Evolutionary conservation across 1,140 invertebrate species (phyloP), one percentile per base, ranked within the genome.

Genomic region (Zaprionus africanus): DNA sequence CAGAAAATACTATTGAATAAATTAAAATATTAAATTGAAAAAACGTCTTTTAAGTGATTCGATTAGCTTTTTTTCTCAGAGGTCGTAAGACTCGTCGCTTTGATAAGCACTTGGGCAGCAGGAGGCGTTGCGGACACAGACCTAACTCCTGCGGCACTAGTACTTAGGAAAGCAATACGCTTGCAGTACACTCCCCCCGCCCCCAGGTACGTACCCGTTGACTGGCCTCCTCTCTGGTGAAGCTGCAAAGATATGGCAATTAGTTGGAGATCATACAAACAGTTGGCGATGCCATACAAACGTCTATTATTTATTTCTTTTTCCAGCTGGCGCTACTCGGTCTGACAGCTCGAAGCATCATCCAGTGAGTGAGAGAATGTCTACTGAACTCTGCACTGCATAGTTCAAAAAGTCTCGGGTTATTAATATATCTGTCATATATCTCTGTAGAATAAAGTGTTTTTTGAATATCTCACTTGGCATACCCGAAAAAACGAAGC

Each of bases 61-160:
- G 22, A 28, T 34, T 66, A 17, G 41, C 6, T 31, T 11, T 31
- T 31, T n/a, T 17, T 43, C n/a, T 15, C 36, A 15, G 36, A 4
- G 24, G 82, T 58, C 81, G 91, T 34, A 38, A 72, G 80, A 76
- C 73, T 74, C 68, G 82, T 80, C 92, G 82, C 92, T 91, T 92
- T 92, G 81, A 92, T 92, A 93, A 93, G 92, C 92, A 93, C 92
- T 93, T 92, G 90, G 85, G 92, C 92, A 92, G 92, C 92, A 93
- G 92, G 92, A 83, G 92, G 86, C 83, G 87, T 78, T 86, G 74
- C 79, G 76, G 76, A 76, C 79, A 81, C 82, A 76, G 68, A 87
- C 92, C 85, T 90, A 91, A 92, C 92, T 93, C 92, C 92, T 93
- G 92, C 92, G 92, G 92, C 92, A 93, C 92, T 92, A 93, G 92